Evolutionary conservation across 2,797 vertebrate genomes (phyloP).

Genomic region (Halcyon leucocephala): DNA sequence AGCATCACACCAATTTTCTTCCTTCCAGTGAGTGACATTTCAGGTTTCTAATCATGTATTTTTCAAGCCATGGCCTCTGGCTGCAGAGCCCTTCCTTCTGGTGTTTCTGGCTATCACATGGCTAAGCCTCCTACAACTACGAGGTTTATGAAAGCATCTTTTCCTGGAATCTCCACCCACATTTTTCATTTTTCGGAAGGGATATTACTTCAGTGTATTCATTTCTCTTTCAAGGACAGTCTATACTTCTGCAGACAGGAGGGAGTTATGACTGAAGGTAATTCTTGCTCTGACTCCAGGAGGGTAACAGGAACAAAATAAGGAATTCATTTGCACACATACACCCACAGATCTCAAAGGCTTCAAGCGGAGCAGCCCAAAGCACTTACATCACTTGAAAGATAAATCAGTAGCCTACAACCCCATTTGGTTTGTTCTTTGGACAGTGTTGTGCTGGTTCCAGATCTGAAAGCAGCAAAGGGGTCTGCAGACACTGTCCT

Average conservation of each 20-base stretch:
- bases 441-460: fast-evolving
- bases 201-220: not conserved
- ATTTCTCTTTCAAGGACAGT: not conserved
- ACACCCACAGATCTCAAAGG: not conserved
- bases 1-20: not conserved
- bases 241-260: not conserved
- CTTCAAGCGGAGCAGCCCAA: not conserved
- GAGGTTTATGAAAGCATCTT: not conserved
- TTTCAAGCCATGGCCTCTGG: not conserved
- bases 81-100: not conserved
- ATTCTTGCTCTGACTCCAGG: not conserved
- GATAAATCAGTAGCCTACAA: not conserved
- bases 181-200: not conserved
- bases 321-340: not conserved
- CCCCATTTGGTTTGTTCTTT: not conserved
- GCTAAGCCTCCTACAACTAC: not conserved
- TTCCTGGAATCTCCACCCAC: not conserved
- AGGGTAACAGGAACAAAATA: not conserved
- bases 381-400: not conserved
- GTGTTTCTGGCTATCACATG: not conserved
- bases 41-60: not conserved
- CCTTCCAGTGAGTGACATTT: not conserved
- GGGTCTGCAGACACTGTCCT: not conserved
- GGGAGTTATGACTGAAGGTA: conserved; percentile 9
- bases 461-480: not conserved